Conservation (phyloP, 2,797 vertebrate species). For the Platyrinchus mystaceus region DNA sequence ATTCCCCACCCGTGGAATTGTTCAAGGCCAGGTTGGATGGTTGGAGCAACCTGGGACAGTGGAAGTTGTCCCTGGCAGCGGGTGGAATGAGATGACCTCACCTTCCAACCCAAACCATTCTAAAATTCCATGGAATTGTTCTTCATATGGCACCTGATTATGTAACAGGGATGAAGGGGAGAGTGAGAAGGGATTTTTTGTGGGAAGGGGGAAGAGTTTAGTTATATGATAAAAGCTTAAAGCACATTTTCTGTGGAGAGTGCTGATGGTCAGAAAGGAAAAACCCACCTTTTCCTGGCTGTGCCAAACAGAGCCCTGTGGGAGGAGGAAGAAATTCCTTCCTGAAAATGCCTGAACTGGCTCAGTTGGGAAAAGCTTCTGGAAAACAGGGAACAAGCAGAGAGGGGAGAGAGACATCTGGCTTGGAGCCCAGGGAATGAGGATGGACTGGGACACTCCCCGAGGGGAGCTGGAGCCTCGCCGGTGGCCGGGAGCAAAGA, state of each 20-base stretch:
- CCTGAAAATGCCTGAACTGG: background rate
- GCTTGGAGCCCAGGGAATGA: background rate
- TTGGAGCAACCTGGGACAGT: background rate
- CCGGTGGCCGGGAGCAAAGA: background rate
- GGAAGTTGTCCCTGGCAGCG: background rate
- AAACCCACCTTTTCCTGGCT: background rate
- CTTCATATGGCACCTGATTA: background rate
- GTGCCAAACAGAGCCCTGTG: background rate
- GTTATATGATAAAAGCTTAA: background rate
- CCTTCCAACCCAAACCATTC: background rate
- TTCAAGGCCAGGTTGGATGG: fast-evolving
- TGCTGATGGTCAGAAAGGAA: background rate
- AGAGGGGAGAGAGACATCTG: background rate
- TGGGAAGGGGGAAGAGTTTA: background rate
- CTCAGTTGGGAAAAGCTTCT: background rate
- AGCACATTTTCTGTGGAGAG: background rate
- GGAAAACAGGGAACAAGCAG: background rate
- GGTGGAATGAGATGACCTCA: background rate
- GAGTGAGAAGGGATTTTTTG: background rate
- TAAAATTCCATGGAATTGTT: background rate
- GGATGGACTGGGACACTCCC: constrained; percentile 8
- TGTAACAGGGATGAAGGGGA: background rate
- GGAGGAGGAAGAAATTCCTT: background rate
- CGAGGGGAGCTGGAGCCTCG: constrained; percentile 19
- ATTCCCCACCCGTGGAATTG: background rate